Evolutionary conservation across 2,888 invertebrate genomes (phyloP).

Genomic region (Beris chalybata): DNA sequence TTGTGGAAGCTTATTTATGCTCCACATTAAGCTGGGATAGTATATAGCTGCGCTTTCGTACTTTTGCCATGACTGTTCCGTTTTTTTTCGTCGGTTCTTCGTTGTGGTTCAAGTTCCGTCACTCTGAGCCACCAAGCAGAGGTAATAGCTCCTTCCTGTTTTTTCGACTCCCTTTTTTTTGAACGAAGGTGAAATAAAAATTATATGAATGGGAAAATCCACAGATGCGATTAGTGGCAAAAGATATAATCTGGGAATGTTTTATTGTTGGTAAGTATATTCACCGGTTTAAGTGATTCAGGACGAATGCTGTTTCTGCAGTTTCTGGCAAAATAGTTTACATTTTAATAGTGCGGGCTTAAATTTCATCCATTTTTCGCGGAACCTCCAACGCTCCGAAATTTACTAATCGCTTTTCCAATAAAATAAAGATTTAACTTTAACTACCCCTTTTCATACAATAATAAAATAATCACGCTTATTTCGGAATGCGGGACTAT

Average conservation of each 20-base stretch:
- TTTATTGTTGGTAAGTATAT: constrained; percentile 7
- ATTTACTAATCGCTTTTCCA: too few species aligned
- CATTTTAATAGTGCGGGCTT: too few species aligned
- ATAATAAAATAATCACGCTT: background rate
- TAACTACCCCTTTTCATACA: background rate
- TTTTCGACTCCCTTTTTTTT: constrained; percentile 14
- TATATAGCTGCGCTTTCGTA: constrained; percentile 29
- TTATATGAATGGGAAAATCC: constrained; percentile 13
- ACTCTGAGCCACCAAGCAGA: constrained; percentile 18
- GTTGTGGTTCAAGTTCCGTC: constrained; percentile 21
- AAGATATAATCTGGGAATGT: constrained; percentile 21
- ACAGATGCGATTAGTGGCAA: constrained; percentile 19
- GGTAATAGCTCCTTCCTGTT: constrained; percentile 24
- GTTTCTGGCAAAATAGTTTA: too few species aligned
- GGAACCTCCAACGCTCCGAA: too few species aligned
- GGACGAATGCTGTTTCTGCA: too few species aligned
- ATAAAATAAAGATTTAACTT: too few species aligned
- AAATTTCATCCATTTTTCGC: too few species aligned
- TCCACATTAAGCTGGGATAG: constrained; percentile 36
- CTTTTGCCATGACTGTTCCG: background rate
- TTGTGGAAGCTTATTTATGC: constrained; percentile 39
- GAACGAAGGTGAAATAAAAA: constrained; percentile 2
- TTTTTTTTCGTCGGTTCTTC: constrained; percentile 26
- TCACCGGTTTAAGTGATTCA: too few species aligned
- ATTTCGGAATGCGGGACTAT: too few species aligned